A percentile compares a stretch with the other conserved stretches of the same genome.
Evolutionary conservation across 2,888 invertebrate genomes (phyloP).

Genomic region (Drosophila borealis): DNA sequence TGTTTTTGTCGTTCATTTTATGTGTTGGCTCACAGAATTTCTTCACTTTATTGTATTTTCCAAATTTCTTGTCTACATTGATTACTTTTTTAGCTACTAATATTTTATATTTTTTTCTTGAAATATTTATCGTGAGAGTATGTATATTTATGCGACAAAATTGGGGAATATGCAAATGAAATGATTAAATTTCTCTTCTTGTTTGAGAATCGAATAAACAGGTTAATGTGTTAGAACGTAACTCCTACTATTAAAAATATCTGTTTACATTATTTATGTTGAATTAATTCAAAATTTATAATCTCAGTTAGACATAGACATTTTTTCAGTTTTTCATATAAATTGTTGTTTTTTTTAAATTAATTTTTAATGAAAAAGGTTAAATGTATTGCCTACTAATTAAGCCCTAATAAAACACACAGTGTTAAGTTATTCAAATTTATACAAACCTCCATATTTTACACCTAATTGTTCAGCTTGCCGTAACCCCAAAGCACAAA

Average conservation of each 20-base stretch:
- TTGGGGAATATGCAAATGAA: constrained; percentile 21
- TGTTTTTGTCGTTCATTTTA: constrained; percentile 43
- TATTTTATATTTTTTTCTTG: constrained; percentile 13
- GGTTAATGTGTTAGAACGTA: too few species aligned
- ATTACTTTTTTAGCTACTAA: constrained; percentile 5
- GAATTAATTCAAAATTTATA: background rate
- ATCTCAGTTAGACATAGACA: background rate
- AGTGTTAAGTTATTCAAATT: background rate
- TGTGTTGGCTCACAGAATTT: constrained; percentile 33
- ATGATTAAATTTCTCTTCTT: constrained; percentile 2
- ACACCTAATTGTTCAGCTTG: background rate
- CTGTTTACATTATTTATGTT: background rate
- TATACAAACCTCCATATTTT: background rate
- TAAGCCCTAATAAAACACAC: background rate
- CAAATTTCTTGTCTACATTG: constrained; percentile 23
- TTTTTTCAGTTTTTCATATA: too few species aligned
- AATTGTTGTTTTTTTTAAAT: too few species aligned
- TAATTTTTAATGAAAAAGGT: too few species aligned
- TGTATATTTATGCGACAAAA: constrained; percentile 40
- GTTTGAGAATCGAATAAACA: background rate
- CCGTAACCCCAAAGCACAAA: constrained; percentile 19
- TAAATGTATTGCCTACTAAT: too few species aligned
- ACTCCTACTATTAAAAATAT: too few species aligned
- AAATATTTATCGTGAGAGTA: constrained; percentile 7
- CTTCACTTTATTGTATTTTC: constrained; percentile 50